Evolutionary conservation across 2,888 invertebrate species (phyloP), one percentile per base, ranked within the genome.

Genomic region (Parnassius mnemosyne): DNA sequence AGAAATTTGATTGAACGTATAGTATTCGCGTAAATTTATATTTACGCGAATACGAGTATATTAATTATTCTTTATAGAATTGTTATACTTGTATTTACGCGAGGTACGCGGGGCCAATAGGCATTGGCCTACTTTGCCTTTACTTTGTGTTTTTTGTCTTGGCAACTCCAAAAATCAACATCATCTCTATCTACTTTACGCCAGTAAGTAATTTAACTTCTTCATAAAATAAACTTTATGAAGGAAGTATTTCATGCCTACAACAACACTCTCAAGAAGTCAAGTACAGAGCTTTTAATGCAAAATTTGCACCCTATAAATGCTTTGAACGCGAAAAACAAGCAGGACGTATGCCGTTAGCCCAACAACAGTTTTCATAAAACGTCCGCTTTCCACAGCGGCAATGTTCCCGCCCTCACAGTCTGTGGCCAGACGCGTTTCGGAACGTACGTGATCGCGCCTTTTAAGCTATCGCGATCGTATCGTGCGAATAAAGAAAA

Each of bases 231-330:
- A 34, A 34, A 34, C 3, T 34, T 34, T 34, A 34, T 34, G 7
- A 34, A 34, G 34, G 7, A 34, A 34, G 34, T 34, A 34, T 34
- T 34, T 34, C 34, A 34, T 34, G 34, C 5, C 34, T 34, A 34
- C 12, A 10, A 34, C 53, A 53, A 3, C 53, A 41, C 41, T 13
- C 34, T 46, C 10, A 9, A n/a, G 46, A 57, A 13, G 13, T 43
- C 41, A 20, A 50, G 49, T 55, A 43, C 56, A 42, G 43, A 49
- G 41, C 34, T 16, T 61, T 56, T 41, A 56, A 62, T 49, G 57
- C 53, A 16, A 46, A 13, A 62, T 62, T 63, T 54, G 43, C 63
- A 58, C 63, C 58, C 54, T 51, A 54, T 63, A 58, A n/a, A n/a
- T 41, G 51, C 50, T 58, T n/a, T 50, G 12, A 58, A 54, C 34